These are phyloP conservation scores for Synergus laeviventris DNA, from an alignment of 2,888 invertebrate species.

Conservation along the genomic window DNA sequence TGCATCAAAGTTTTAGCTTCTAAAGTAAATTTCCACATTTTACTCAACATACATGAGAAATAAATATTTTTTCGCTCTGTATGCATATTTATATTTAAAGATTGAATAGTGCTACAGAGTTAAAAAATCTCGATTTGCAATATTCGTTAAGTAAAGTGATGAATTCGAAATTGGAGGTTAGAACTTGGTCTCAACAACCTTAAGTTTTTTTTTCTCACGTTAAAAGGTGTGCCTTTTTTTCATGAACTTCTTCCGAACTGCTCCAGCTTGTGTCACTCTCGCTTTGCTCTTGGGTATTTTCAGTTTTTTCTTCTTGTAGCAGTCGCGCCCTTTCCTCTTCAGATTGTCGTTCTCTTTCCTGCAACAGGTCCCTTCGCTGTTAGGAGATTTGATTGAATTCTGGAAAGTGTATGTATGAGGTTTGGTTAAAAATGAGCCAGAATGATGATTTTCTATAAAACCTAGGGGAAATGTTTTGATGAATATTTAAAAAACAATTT, in stretches of 20 bases:
- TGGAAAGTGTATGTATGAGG: constrained; percentile 18
- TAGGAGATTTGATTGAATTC: constrained; percentile 15
- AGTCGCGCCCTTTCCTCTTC: neutral
- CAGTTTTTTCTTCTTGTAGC: constrained; percentile 2
- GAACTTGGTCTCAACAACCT: neutral
- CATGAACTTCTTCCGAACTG: constrained; percentile 65
- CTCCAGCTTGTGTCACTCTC: constrained; percentile 68
- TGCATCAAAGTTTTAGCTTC: too few relatives aligned
- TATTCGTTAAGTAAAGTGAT: too few relatives aligned
- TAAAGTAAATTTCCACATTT: too few relatives aligned
- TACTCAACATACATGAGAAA: too few relatives aligned
- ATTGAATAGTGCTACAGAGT: too few relatives aligned
- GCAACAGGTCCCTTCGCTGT: constrained; percentile 46
- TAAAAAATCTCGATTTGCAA: too few relatives aligned
- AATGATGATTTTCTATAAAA: neutral
- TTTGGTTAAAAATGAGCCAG: neutral
- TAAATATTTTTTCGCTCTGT: too few relatives aligned
- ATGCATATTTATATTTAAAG: too few relatives aligned
- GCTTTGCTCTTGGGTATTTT: constrained; percentile 49
- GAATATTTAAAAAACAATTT: too few relatives aligned
- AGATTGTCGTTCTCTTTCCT: constrained; percentile 36
- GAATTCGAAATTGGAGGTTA: too few relatives aligned
- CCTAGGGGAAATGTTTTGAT: too few relatives aligned
- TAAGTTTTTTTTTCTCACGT: neutral
- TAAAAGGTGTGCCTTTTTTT: constrained; percentile 49